Conservation (phyloP, 2,888 invertebrate species). For the Schizaphis graminum region DNA sequence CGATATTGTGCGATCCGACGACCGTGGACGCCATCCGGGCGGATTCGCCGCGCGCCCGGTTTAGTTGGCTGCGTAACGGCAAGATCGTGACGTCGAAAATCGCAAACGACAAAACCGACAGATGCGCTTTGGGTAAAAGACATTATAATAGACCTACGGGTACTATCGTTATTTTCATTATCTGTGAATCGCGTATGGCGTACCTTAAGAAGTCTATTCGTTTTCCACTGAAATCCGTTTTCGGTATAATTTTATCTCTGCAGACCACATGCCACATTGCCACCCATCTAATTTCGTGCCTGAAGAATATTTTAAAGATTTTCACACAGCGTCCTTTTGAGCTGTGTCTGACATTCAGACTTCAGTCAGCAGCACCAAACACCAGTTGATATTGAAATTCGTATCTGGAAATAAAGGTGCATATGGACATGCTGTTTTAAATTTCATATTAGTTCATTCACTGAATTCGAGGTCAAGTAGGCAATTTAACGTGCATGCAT, state of each 20-base stretch:
- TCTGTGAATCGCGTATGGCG: background rate
- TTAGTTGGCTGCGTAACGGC: slow-evolving; percentile 47
- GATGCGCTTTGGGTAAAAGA: background rate
- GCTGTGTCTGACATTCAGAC: background rate
- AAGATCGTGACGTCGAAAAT: background rate
- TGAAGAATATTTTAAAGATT: too few species aligned
- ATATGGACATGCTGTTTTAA: background rate
- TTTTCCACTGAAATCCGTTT: background rate
- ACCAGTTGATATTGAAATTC: background rate
- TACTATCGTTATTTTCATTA: background rate
- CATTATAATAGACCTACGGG: background rate
- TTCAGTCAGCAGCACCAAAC: background rate
- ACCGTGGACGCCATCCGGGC: background rate
- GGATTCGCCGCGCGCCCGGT: slow-evolving; percentile 34
- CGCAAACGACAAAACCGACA: background rate
- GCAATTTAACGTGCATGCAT: background rate
- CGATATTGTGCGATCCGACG: slow-evolving; percentile 2
- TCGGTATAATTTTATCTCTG: background rate
- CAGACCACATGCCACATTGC: too few species aligned
- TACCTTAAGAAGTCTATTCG: background rate
- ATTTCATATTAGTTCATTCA: background rate
- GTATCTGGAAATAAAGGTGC: background rate
- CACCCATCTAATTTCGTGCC: too few species aligned
- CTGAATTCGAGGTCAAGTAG: background rate
- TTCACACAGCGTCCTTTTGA: background rate